A percentile compares a stretch with the other conserved stretches of the same genome.
These are phyloP conservation scores for Pipa parva DNA, from an alignment of 2,113 vertebrate genomes.

Conservation along the genomic window DNA sequence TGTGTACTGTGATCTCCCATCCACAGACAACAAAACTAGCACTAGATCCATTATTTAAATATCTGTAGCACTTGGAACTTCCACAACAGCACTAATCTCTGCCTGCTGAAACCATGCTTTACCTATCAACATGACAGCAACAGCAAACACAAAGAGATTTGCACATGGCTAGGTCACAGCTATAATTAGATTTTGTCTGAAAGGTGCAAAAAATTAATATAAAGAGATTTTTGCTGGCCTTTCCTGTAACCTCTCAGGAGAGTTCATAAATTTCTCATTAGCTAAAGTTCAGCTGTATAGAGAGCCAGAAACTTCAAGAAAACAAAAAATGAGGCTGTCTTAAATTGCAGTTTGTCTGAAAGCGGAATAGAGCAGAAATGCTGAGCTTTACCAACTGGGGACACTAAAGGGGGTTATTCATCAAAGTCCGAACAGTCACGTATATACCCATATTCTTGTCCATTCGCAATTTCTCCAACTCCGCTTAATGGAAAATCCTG, in stretches of 20 bases:
- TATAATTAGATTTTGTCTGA: slow-evolving; percentile 59
- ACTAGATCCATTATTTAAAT: slow-evolving; percentile 26
- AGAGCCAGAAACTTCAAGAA: slow-evolving; percentile 8
- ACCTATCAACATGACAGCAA: slow-evolving; percentile 41
- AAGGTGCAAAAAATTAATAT: slow-evolving; percentile 50
- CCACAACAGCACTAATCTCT: slow-evolving; percentile 10
- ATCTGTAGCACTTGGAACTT: slow-evolving; percentile 24
- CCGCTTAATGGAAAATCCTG: too few relatives aligned
- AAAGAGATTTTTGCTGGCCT: slow-evolving; percentile 37
- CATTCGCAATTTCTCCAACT: too few relatives aligned
- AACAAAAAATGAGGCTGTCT: neutral
- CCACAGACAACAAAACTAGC: slow-evolving; percentile 2
- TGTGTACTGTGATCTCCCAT: slow-evolving; percentile 27
- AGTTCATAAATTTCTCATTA: slow-evolving; percentile 43
- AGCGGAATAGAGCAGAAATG: neutral
- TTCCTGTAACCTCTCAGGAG: slow-evolving; percentile 42
- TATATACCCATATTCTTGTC: too few relatives aligned
- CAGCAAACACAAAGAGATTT: slow-evolving; percentile 42
- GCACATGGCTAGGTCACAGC: neutral
- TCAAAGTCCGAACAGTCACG: too few relatives aligned
- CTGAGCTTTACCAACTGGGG: neutral
- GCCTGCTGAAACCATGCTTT: slow-evolving; percentile 21
- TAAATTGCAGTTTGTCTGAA: neutral
- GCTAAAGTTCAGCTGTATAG: neutral
- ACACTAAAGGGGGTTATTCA: too few relatives aligned